Evolutionary conservation across 2,888 invertebrate genomes (phyloP).

Genomic region (Sthenelais limicola): DNA sequence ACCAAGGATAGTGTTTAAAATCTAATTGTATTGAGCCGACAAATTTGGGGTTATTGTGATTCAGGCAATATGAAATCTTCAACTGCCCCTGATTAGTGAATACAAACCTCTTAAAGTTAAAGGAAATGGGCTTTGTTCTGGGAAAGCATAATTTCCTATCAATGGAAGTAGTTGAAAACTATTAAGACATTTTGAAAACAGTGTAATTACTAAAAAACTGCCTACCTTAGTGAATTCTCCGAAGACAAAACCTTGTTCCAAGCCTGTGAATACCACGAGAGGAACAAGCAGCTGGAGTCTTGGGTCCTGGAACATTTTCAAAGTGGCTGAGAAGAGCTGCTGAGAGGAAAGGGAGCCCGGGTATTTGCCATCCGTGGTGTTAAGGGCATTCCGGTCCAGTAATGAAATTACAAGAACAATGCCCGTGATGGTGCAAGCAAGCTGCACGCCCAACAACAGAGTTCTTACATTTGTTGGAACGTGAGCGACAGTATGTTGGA

Average conservation of each 20-base stretch:
- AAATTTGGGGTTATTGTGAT: no score
- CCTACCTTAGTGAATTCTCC: slow-evolving; percentile 70
- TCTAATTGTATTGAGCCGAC: no score
- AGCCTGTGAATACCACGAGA: slow-evolving; percentile 65
- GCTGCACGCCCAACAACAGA: slow-evolving; percentile 63
- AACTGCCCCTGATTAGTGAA: no score
- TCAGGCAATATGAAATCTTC: no score
- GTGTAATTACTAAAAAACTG: no score
- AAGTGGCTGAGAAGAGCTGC: slow-evolving; percentile 61
- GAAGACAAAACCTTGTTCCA: slow-evolving; percentile 69
- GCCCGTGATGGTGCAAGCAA: slow-evolving; percentile 64
- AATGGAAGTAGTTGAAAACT: no score
- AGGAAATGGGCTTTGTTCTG: no score
- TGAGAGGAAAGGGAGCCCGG: slow-evolving; percentile 54
- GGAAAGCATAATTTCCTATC: no score
- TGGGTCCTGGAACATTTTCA: slow-evolving; percentile 64
- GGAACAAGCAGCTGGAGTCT: slow-evolving; percentile 65
- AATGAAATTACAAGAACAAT: slow-evolving; percentile 60
- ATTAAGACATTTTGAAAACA: no score
- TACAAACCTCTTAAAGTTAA: no score
- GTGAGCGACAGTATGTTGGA: slow-evolving; percentile 54
- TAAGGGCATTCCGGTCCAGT: slow-evolving; percentile 60
- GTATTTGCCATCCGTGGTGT: slow-evolving; percentile 53
- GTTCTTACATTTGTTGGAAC: slow-evolving; percentile 50
- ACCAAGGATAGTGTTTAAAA: no score